Evolutionary conservation across 2,888 invertebrate genomes (phyloP).

Genomic region (Julus scanicus): DNA sequence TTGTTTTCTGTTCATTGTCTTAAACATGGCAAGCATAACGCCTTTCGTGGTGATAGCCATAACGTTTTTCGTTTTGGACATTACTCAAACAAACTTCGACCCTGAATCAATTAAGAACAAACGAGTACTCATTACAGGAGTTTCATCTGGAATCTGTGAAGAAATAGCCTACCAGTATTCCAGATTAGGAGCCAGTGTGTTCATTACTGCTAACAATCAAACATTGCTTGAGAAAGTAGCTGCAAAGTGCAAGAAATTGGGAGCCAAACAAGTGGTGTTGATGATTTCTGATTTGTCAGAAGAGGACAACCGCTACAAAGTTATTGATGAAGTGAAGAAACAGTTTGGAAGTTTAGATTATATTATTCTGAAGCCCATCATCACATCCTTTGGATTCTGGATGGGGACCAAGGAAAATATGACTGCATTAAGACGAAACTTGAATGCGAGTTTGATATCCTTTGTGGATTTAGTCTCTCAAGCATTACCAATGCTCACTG

Average conservation of each 20-base stretch:
- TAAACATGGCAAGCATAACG: too few species aligned
- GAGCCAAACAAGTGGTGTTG: conserved; percentile 43
- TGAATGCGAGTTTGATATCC: conserved; percentile 64
- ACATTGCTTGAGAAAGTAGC: conserved; percentile 45
- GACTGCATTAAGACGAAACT: too few species aligned
- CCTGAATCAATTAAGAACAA: conserved; percentile 6
- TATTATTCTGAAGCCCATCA: conserved; percentile 50
- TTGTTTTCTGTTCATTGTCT: too few species aligned
- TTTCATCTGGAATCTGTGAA: conserved; percentile 65
- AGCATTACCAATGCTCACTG: conserved; percentile 62
- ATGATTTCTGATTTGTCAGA: conserved; percentile 24
- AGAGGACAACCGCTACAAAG: neutral
- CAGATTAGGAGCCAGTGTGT: conserved; percentile 55
- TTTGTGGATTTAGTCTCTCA: conserved; percentile 64
- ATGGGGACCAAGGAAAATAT: conserved; percentile 4
- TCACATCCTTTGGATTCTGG: neutral
- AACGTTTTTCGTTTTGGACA: neutral
- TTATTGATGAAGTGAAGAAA: neutral
- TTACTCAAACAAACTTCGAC: neutral
- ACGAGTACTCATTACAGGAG: conserved; percentile 64
- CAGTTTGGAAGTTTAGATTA: conserved; percentile 51
- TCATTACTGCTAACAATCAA: conserved; percentile 51
- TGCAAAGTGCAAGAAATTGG: conserved; percentile 49
- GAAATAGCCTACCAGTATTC: conserved; percentile 65
- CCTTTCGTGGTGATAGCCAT: neutral